Percentiles rank a stretch among this genome's conserved stretches.
phyloP scores from a whole-genome alignment of 2,113 vertebrate species.

The Amphiprion ocellaris region DNA sequence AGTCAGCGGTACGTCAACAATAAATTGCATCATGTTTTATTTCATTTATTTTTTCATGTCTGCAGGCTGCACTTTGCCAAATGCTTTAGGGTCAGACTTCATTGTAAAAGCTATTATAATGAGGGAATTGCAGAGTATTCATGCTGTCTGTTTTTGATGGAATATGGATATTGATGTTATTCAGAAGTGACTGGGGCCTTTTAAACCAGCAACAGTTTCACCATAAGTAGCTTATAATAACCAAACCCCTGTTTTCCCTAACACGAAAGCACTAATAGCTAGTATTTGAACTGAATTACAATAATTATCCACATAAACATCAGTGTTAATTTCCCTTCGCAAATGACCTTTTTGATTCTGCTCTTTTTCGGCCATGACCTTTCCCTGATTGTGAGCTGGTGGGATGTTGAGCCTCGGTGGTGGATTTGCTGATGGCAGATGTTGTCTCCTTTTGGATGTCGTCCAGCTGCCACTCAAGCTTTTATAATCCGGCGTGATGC shows the following conservation, averaged over 20 bases:
- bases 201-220: constrained; percentile 64
- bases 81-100: constrained; percentile 70
- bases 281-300: constrained; percentile 79
- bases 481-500: constrained; percentile 27
- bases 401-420: background rate
- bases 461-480: constrained; percentile 54
- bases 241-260: constrained; percentile 62
- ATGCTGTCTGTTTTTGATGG: constrained; percentile 57
- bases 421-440: constrained; percentile 41
- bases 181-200: constrained; percentile 66
- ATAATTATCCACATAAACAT: constrained; percentile 81
- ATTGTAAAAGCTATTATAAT: constrained; percentile 74
- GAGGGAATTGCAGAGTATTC: constrained; percentile 54
- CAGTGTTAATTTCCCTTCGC: constrained; percentile 75
- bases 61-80: constrained; percentile 45
- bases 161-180: constrained; percentile 68
- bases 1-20: constrained; percentile 46
- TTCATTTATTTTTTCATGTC: constrained; percentile 11
- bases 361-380: constrained; percentile 66
- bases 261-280: constrained; percentile 74
- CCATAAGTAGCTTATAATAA: constrained; percentile 76
- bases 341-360: constrained; percentile 69
- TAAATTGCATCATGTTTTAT: constrained; percentile 64
- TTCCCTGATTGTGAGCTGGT: constrained; percentile 51
- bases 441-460: constrained; percentile 22